Percentiles rank a stretch among this genome's conserved stretches.
These are phyloP conservation scores for Artibeus lituratus DNA, from an alignment of 2,797 vertebrate species.

Conservation along the genomic window DNA sequence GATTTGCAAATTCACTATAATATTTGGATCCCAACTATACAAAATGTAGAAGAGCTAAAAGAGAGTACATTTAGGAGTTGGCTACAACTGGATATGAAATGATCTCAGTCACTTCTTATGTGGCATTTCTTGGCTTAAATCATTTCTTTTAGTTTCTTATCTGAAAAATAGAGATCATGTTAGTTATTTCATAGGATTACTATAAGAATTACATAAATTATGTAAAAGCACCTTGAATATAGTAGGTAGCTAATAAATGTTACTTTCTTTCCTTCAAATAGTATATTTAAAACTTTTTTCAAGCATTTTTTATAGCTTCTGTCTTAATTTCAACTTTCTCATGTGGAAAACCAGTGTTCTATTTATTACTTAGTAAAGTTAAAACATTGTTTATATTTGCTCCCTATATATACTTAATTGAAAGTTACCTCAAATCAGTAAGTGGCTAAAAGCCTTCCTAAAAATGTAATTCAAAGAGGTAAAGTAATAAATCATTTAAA, in stretches of 20 bases:
- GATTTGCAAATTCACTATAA: background rate
- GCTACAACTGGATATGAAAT: background rate
- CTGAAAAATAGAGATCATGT: background rate
- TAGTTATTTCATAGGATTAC: background rate
- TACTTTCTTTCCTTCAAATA: background rate
- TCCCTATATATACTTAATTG: background rate
- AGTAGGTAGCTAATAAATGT: slow-evolving; percentile 18
- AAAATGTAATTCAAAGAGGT: slow-evolving; percentile 27
- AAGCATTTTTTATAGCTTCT: background rate
- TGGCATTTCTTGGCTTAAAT: background rate
- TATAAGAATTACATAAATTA: slow-evolving; percentile 13
- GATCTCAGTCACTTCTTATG: background rate
- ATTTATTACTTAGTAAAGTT: slow-evolving; percentile 28
- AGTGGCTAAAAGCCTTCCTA: background rate
- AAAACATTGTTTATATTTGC: background rate
- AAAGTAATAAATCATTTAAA: slow-evolving; percentile 20
- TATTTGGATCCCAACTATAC: background rate
- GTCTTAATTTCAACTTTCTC: slow-evolving; percentile 15
- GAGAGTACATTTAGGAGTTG: background rate
- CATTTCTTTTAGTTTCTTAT: slow-evolving; percentile 26
- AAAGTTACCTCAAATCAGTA: slow-evolving; percentile 44
- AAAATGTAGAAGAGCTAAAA: background rate
- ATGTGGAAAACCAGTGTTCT: background rate
- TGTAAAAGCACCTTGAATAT: slow-evolving; percentile 2
- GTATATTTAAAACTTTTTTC: slow-evolving; percentile 1